These are phyloP conservation scores for Fundulus diaphanus DNA, from an alignment of 2,797 vertebrate species.

Conservation along the genomic window DNA sequence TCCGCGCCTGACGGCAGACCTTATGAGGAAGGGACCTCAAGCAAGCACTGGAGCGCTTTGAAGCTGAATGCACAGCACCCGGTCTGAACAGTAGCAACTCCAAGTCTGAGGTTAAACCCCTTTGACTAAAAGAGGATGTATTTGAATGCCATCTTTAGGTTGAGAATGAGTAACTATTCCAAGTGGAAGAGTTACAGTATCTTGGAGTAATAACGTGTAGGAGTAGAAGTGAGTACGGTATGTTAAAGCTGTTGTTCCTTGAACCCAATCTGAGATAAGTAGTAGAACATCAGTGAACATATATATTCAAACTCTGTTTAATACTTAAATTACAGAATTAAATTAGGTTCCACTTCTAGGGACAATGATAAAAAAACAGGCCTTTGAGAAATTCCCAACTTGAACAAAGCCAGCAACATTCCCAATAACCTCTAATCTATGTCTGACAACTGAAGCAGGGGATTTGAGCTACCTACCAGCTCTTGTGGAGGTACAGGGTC, in stretches of 20 bases:
- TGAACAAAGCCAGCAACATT: not conserved
- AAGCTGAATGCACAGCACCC: not conserved
- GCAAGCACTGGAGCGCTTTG: not conserved
- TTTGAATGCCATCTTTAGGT: not conserved
- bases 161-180: not conserved
- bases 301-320: not conserved
- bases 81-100: not conserved
- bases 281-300: not conserved
- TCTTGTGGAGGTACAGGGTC: slow-evolving; percentile 63
- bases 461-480: slow-evolving; percentile 59
- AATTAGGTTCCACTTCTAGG: not conserved
- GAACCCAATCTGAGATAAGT: not conserved
- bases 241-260: not conserved
- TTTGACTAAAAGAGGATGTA: not conserved
- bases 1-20: too few species aligned
- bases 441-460: too few species aligned
- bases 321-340: not conserved
- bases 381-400: not conserved
- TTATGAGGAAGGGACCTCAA: not conserved
- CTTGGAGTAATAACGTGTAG: not conserved
- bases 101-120: not conserved
- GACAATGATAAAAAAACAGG: not conserved
- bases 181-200: not conserved
- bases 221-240: not conserved
- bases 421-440: not conserved